Evolutionary conservation across 2,888 invertebrate species (phyloP).

Genomic region (Sarcophaga rosellei): DNA sequence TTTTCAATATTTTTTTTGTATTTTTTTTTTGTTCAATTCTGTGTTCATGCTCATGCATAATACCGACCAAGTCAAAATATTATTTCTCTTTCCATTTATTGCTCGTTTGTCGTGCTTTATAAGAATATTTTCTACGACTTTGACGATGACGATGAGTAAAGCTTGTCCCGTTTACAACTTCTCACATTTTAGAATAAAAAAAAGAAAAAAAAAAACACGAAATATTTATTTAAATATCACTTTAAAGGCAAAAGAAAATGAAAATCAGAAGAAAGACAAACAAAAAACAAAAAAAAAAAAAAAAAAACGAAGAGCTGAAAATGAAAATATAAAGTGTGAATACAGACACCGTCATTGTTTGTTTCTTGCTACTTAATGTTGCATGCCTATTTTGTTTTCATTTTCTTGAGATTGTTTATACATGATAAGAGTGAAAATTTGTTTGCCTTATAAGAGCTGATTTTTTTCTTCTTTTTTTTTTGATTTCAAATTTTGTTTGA

Average conservation of each 20-base stretch:
- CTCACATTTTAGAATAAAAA: constrained; percentile 34
- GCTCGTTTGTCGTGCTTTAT: constrained; percentile 18
- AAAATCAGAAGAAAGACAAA: neutral
- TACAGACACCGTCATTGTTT: constrained; percentile 64
- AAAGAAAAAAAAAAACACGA: neutral
- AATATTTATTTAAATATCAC: neutral
- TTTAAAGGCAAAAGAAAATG: neutral
- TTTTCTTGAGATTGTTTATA: constrained; percentile 49
- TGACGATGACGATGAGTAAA: constrained; percentile 49
- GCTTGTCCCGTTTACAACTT: constrained; percentile 55
- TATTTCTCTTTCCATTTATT: constrained; percentile 24
- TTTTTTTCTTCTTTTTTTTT: constrained; percentile 35
- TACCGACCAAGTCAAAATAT: constrained; percentile 15
- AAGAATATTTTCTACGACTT: neutral
- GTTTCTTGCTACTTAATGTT: constrained; percentile 27
- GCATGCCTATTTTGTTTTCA: constrained; percentile 25
- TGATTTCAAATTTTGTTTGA: constrained; percentile 32
- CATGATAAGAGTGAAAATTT: constrained; percentile 62
- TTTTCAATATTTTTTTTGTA: neutral
- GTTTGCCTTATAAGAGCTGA: constrained; percentile 51
- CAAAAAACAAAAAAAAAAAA: constrained; percentile 1
- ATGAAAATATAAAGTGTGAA: constrained; percentile 46
- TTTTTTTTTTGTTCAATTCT: constrained; percentile 10
- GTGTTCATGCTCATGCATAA: constrained; percentile 48
- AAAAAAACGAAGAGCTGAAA: constrained; percentile 12